Conservation (phyloP, 2,113 vertebrate species). For the Ifrita kowaldi region DNA sequence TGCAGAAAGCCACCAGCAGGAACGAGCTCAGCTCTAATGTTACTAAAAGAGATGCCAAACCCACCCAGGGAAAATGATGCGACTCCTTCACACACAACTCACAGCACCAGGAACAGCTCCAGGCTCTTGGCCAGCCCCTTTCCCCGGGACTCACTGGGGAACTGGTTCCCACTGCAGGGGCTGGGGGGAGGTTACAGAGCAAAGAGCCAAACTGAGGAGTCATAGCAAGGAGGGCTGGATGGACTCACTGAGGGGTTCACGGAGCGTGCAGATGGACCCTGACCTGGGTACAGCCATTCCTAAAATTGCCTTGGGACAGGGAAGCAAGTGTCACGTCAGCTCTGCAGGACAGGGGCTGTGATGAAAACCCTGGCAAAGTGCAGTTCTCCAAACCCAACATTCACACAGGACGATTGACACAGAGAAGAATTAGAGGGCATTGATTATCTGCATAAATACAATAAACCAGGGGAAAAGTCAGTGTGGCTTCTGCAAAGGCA, state of each 20-base stretch:
- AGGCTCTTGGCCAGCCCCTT: background rate
- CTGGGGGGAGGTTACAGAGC: background rate
- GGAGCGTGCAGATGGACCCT: fast-evolving
- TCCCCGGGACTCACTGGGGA: background rate
- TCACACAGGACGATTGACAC: background rate
- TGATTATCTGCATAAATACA: background rate
- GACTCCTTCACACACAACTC: background rate
- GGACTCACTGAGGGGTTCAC: background rate
- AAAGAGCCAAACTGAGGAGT: background rate
- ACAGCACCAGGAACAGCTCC: background rate
- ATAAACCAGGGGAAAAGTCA: background rate
- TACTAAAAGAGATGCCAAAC: background rate
- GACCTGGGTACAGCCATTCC: background rate
- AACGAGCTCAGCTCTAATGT: background rate
- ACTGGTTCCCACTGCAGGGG: background rate
- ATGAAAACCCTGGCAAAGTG: background rate
- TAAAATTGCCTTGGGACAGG: background rate
- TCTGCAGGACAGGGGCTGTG: background rate
- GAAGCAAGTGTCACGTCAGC: background rate
- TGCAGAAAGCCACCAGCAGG: background rate
- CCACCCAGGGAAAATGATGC: background rate
- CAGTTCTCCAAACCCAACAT: background rate
- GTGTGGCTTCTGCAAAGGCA: background rate
- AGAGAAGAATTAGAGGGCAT: background rate
- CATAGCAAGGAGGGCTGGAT: background rate